Evolutionary conservation across 2,797 vertebrate genomes (phyloP).

Genomic region (Buceros bicornis): DNA sequence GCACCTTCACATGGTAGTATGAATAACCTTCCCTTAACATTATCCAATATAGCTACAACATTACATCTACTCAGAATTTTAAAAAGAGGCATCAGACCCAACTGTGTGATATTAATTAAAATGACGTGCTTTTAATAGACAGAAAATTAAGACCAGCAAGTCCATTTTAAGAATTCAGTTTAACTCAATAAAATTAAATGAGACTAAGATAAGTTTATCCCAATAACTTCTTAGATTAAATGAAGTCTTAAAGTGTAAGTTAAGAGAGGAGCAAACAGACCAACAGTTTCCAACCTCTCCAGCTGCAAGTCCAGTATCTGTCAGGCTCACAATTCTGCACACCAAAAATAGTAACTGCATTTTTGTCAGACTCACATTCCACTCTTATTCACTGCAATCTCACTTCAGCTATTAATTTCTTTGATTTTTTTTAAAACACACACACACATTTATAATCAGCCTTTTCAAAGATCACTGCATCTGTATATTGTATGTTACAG

Average conservation of each 20-base stretch:
- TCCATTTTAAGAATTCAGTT: neutral
- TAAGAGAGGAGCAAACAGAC: neutral
- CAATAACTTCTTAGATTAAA: neutral
- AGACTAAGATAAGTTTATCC: neutral
- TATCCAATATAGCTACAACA: neutral
- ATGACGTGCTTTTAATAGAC: neutral
- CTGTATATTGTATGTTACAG: neutral
- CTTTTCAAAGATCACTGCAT: neutral
- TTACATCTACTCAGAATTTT: slow-evolving; percentile 19
- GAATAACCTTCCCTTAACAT: neutral
- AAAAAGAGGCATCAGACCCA: neutral
- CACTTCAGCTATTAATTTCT: neutral
- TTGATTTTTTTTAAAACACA: neutral
- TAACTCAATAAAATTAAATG: neutral
- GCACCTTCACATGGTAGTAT: neutral
- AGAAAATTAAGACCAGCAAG: slow-evolving; percentile 24
- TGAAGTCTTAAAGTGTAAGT: neutral
- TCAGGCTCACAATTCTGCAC: neutral
- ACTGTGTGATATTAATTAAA: slow-evolving; percentile 20
- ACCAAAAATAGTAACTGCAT: neutral
- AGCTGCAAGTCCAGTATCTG: neutral
- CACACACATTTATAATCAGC: neutral
- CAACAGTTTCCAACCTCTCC: neutral
- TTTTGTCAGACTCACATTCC: neutral
- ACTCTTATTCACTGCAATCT: neutral